Base-by-base conservation (phyloP, 2,888 invertebrate species). In the Diabrotica balteata region DNA sequence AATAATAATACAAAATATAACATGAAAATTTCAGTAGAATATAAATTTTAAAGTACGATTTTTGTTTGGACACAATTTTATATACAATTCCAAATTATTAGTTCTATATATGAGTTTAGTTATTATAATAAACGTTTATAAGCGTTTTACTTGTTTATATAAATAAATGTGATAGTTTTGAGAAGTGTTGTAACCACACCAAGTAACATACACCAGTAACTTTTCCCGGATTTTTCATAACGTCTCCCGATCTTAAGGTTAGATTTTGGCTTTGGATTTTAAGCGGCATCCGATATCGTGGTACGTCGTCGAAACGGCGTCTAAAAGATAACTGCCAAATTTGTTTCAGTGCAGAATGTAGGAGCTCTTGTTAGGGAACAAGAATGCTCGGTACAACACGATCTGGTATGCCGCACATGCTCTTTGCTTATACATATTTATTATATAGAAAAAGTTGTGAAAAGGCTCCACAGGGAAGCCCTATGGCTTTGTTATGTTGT, bases 331-430 rank as follows among this genome's bases (percentile, higher is more conserved):
- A 67, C 83, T 83, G 83, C 83, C 83, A 81, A 82, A 83, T 83
- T 81, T 81, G 81, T 83, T 83, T 83, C 78, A 83, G 83, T 79
- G 83, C 83, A 83, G 82, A 71, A 63, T 65, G 66, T 69, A 66
- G 55, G 64, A 57, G 66, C 59, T 43, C 52, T 44, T 45, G 46
- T 47, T 11, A 52, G 50, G 61, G 43, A 51, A 57, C 55, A 42
- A 57, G 32, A 8, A 46, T 49, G 63, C 55, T 54, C 55, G 63
- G 51, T 59, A 63, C 63, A 63, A 64, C 9, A 58, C 72, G 72
- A 67, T 70, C 72, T 68, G 69, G 59, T 51, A 67, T 72, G 72
- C 72, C 69, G 68, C 65, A n/a, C n/a, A 53, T 43, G 42, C 53
- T 59, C 50, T 43, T 60, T 57, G 68, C 70, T 72, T 70, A 66